phyloP scores from a whole-genome alignment of 2,797 vertebrate genomes.

The Etheostoma perlongum region DNA sequence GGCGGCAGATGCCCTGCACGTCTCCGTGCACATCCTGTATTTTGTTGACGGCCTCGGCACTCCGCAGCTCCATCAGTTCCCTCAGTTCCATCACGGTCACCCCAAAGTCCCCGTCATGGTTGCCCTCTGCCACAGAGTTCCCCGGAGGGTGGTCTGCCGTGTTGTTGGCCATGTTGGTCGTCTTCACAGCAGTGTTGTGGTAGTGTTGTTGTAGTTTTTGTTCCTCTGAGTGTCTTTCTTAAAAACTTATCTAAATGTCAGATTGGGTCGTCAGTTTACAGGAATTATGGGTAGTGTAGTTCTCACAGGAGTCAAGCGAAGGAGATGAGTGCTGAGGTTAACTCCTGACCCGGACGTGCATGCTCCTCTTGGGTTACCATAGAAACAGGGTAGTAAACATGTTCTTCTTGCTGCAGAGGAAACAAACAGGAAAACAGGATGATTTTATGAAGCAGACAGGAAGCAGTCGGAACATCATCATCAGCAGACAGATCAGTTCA shows the following conservation, averaged over 20 bases:
- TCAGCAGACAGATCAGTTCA: background rate
- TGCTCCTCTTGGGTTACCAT: constrained; percentile 81
- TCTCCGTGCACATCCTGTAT: constrained; percentile 87
- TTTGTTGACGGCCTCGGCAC: constrained; percentile 87
- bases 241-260: background rate
- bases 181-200: constrained; percentile 33
- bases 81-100: constrained; percentile 88
- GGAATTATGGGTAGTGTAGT: constrained; percentile 47
- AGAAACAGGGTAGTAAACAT: constrained; percentile 81
- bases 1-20: constrained; percentile 90
- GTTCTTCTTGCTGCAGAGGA: constrained; percentile 80
- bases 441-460: constrained; percentile 21
- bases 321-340: constrained; percentile 55
- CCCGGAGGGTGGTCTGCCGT: constrained; percentile 90
- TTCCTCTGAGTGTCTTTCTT: constrained; percentile 41
- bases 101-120: constrained; percentile 92
- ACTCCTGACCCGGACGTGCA: constrained; percentile 83
- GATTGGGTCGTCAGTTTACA: constrained; percentile 11
- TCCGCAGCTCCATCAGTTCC: constrained; percentile 93
- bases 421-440: constrained; percentile 46
- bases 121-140: constrained; percentile 90
- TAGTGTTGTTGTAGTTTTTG: background rate
- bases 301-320: constrained; percentile 54
- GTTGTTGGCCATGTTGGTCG: constrained; percentile 90
- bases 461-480: constrained; percentile 11